phyloP scores from a whole-genome alignment of 2,888 invertebrate genomes.

The Dryomyza anilis region DNA sequence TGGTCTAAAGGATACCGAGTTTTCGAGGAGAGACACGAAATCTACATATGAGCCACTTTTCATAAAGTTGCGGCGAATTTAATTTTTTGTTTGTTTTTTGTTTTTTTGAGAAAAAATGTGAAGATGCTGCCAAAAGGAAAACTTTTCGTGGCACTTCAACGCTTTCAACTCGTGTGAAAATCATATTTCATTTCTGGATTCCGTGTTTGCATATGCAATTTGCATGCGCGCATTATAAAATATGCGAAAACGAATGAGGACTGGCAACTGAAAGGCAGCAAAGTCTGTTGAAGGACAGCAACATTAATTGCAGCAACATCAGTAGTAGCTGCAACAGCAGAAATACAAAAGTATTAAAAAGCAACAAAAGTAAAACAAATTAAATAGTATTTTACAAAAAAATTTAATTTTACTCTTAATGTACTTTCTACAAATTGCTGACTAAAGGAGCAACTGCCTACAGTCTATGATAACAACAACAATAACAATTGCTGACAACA shows the following conservation, averaged over 20 bases:
- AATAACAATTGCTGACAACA: too few relatives aligned
- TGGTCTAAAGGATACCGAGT: neutral
- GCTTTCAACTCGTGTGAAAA: conserved; percentile 29
- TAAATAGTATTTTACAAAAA: too few relatives aligned
- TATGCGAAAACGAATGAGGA: neutral
- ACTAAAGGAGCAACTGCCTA: too few relatives aligned
- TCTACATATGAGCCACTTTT: conserved; percentile 10
- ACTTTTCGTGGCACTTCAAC: conserved; percentile 30
- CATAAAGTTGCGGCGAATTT: neutral
- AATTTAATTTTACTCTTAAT: too few relatives aligned
- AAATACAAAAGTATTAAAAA: too few relatives aligned
- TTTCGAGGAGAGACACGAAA: neutral
- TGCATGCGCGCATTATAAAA: conserved; percentile 27
- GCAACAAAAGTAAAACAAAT: too few relatives aligned
- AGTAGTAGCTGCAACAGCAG: too few relatives aligned
- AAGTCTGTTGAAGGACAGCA: neutral
- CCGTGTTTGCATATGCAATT: conserved; percentile 29
- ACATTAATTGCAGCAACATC: neutral
- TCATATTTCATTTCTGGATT: conserved; percentile 27
- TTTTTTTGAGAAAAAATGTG: neutral
- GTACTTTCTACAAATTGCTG: too few relatives aligned
- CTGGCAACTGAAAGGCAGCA: neutral
- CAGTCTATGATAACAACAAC: too few relatives aligned
- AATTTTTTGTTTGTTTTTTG: neutral
- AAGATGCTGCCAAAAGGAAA: conserved; percentile 9